Conservation (phyloP, 2,888 invertebrate genomes). For the Glomeris marginata region DNA sequence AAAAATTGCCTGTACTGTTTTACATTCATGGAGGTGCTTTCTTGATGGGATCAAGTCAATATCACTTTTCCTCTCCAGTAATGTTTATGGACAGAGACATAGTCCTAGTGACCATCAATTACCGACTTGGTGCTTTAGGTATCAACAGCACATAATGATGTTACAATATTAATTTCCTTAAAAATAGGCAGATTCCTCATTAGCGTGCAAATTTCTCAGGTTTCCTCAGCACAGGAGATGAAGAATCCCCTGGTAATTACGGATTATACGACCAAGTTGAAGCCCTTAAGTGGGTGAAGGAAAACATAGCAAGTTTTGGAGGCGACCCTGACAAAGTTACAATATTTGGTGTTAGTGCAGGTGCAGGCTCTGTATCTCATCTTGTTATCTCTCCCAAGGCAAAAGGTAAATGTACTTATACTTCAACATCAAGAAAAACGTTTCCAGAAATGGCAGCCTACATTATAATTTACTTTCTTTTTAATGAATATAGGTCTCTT, state of each 20-base stretch:
- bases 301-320: constrained; percentile 3
- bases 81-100: constrained; percentile 35
- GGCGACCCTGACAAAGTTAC: constrained; percentile 7
- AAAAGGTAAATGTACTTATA: constrained; percentile 1
- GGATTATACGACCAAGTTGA: constrained; percentile 5
- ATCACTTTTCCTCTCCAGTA: constrained; percentile 30
- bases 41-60: constrained; percentile 19
- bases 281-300: constrained; percentile 5
- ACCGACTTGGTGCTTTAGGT: constrained; percentile 34
- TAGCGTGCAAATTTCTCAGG: constrained; percentile 1
- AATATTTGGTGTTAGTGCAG: constrained; percentile 10
- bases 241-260: constrained; percentile 7
- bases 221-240: constrained; percentile 8
- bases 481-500: constrained; percentile 7
- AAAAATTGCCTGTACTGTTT: constrained; percentile 24
- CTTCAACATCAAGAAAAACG: neutral
- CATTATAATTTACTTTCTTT: neutral
- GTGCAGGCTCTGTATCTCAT: neutral
- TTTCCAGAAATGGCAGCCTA: neutral
- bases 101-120: constrained; percentile 34
- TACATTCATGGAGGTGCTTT: constrained; percentile 28
- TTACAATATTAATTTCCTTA: neutral
- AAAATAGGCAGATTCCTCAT: neutral
- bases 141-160: neutral
- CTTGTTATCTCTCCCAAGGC: constrained; percentile 6